Base-by-base conservation (phyloP, 2,888 invertebrate species). In the Dichetophora obliterata region DNA sequence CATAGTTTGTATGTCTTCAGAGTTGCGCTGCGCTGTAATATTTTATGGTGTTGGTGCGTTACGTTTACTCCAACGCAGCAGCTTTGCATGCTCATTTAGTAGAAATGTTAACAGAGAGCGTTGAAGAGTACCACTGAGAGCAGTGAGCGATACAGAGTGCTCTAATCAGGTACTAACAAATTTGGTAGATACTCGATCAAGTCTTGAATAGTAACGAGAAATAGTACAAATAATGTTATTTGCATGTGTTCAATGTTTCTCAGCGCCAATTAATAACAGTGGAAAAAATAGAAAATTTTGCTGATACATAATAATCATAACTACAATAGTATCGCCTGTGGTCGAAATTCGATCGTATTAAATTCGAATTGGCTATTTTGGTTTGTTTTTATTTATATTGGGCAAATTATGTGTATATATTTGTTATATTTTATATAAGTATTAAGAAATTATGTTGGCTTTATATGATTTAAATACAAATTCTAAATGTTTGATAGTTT, bases 1-100 rank as follows among this genome's bases (percentile, higher is more conserved):
- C 77, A 75, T 73, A 70, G 61, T 75, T 65, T 52, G 74, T 66
- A 43, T 57, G 19, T 65, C 50, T 66, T 34, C 52, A 37, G 52
- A 9, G 22, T 37, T 34, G 6, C 27, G 24, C 9, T 59, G 9
- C 61, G 61, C 16, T 27, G 4, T 31, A 3, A 14, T 16, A 14
- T 24, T 59, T 59, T 24, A 22, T 19, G n/a, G 48, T 65, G 34
- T 48, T 52, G n/a, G 48, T 73, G 73, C 73, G 19, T 50, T 59
- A 50, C 27, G 63, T 27, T 52, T 65, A 50, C 57, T 59, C 14
- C 16, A 24, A 14, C n/a, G 63, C 63, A 31, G 5, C 63, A 34
- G 34, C 43, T 43, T 43, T 43, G 43, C 43, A 43, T 43, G 43
- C 11, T 43, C 43, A 43, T 43, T 43, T 43, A 11, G 43, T 43